phyloP scores from a whole-genome alignment of 2,797 vertebrate species.

The Sebastes minor region DNA sequence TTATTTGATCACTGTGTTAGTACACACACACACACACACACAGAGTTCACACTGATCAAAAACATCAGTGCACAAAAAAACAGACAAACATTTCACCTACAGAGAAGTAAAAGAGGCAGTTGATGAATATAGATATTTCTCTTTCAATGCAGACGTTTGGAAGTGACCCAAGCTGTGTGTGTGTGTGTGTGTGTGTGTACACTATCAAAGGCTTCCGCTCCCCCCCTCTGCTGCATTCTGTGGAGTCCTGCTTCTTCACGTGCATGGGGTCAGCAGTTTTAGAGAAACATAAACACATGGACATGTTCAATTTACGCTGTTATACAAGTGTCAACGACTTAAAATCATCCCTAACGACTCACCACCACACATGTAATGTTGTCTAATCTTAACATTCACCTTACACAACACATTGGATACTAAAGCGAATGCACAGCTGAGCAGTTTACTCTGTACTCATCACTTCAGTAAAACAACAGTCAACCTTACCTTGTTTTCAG shows the following conservation, averaged over 20 bases:
- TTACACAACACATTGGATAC: neutral
- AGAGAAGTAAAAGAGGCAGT: neutral
- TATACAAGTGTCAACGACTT: neutral
- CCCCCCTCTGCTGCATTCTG: no score
- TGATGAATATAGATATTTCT: neutral
- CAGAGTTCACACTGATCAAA: neutral
- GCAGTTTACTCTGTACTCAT: neutral
- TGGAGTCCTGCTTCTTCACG: no score
- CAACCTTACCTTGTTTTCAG: neutral
- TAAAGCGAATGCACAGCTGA: neutral
- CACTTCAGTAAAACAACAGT: neutral
- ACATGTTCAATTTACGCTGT: neutral
- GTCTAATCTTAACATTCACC: neutral
- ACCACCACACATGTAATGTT: neutral
- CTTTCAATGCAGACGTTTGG: neutral
- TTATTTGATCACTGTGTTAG: neutral
- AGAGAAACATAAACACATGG: neutral
- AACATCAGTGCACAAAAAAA: neutral
- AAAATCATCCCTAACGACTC: neutral
- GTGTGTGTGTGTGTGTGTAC: neutral
- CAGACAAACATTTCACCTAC: neutral
- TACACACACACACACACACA: neutral
- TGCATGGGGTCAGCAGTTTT: neutral
- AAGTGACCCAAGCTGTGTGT: slow-evolving; percentile 13
- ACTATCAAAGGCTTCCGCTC: no score